phyloP scores from a whole-genome alignment of 2,888 invertebrate genomes.

The Drosophila kuntzei region DNA sequence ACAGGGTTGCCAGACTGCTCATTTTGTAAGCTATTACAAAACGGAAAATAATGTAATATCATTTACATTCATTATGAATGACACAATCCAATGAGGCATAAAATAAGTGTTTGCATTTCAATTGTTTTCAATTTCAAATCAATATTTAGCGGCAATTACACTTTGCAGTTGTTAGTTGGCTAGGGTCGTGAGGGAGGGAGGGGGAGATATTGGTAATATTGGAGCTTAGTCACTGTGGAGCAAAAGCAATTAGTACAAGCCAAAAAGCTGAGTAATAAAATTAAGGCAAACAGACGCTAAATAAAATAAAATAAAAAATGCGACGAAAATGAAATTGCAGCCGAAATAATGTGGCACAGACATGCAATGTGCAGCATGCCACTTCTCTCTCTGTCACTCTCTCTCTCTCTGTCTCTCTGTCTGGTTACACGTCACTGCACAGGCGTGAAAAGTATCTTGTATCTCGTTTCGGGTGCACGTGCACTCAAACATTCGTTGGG shows the following conservation, averaged over 20 bases:
- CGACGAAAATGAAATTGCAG: slow-evolving; percentile 47
- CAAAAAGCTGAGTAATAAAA: slow-evolving; percentile 53
- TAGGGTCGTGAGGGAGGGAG: neutral
- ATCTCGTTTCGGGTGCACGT: slow-evolving; percentile 46
- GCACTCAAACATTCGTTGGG: slow-evolving; percentile 53
- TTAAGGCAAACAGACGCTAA: slow-evolving; percentile 33
- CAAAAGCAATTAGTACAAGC: slow-evolving; percentile 32
- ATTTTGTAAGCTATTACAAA: neutral
- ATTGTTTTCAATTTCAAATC: slow-evolving; percentile 29
- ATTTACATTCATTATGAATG: neutral
- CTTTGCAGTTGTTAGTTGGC: slow-evolving; percentile 2
- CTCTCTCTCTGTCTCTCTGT: neutral
- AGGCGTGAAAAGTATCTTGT: slow-evolving; percentile 61
- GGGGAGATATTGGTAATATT: neutral
- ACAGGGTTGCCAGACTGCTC: neutral
- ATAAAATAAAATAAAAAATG: slow-evolving; percentile 14
- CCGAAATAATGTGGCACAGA: slow-evolving; percentile 57
- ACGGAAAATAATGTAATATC: neutral
- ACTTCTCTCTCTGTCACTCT: neutral
- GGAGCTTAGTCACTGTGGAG: slow-evolving; percentile 40
- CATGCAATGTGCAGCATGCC: slow-evolving; percentile 52
- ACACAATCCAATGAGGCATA: slow-evolving; percentile 2
- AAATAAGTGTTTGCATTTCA: slow-evolving; percentile 5
- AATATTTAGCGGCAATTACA: slow-evolving; percentile 23
- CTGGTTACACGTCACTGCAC: slow-evolving; percentile 50